Base-by-base conservation (phyloP, 1,140 invertebrate species). In the Heliconius nattereri region DNA sequence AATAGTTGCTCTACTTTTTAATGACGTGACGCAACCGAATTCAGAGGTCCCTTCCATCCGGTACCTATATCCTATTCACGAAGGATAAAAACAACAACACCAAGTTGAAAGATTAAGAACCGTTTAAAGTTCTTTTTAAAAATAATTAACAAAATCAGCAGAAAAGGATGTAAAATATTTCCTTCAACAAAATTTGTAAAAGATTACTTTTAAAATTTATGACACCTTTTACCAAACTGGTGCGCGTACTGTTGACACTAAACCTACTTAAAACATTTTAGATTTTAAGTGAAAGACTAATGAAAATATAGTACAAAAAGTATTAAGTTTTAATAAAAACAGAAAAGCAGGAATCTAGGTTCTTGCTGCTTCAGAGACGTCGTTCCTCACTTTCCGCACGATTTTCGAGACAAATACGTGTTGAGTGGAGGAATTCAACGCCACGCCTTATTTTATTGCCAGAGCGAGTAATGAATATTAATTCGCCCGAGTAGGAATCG, bases 161-260 rank as follows among this genome's bases (percentile, higher is more conserved):
- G 8, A 11, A 16, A 66, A 66, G 2, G 3, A 57, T 7, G 23
- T 26, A 29, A 37, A 37, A n/a, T 37, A 16, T 72, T 40, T 60
- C 54, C 70, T 20, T 37, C 16, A 37, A 9, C 37, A n/a, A 37
- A 72, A 72, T 72, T 40, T 20, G 9, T 37, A 40, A 72, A 40
- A 72, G 29, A 72, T 40, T 72, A 37, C 37, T 72, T 9, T 40
- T 72, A 29, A 66, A 66, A 66, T 66, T 66, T 29, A 66, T 16
- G 60, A 29, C 26, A 66, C 60, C 60, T 66, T 66, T 19, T 13
- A 66, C n/a, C 26, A 29, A 66, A 66, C 13, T 26, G 60, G 26
- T 29, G 60, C 60, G n/a, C 60, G n/a, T 8, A 66, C 60, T 66
- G 60, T 66, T 66, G 60, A 66, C 60, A 29, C 26, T 66, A 66